Conservation (phyloP, 2,888 invertebrate genomes). For the Hydriomena furcata region DNA sequence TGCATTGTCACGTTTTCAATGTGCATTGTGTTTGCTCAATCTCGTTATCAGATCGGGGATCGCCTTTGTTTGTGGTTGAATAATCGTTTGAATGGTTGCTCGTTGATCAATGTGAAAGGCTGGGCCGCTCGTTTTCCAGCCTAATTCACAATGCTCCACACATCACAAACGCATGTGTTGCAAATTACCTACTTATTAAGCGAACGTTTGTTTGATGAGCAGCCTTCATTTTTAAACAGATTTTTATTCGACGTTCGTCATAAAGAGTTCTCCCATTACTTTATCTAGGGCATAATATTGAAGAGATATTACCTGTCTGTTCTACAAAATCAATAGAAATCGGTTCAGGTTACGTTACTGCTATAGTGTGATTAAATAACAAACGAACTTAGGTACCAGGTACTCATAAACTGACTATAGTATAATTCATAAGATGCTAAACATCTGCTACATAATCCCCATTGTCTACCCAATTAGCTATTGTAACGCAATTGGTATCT, state of each 20-base stretch:
- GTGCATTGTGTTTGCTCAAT: conserved; percentile 44
- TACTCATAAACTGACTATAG: no score
- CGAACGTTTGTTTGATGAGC: conserved; percentile 53
- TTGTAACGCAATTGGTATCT: conserved; percentile 5
- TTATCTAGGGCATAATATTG: neutral
- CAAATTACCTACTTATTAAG: no score
- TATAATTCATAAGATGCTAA: neutral
- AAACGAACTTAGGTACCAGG: no score
- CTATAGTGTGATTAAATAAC: neutral
- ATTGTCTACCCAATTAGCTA: neutral
- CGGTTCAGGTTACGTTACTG: neutral
- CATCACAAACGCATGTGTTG: conserved; percentile 47
- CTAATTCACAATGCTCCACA: conserved; percentile 63
- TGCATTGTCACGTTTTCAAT: conserved; percentile 54
- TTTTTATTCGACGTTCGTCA: conserved; percentile 1
- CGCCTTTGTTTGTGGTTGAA: conserved; percentile 52
- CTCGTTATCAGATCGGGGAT: conserved; percentile 55
- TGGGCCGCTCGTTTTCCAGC: conserved; percentile 65
- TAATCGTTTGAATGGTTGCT: conserved; percentile 50
- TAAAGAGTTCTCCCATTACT: no score
- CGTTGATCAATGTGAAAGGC: conserved; percentile 65
- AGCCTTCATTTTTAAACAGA: conserved; percentile 35
- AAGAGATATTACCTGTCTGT: no score
- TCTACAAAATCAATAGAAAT: neutral
- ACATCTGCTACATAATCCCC: neutral